Evolutionary conservation across 2,888 invertebrate genomes (phyloP).

Genomic region (Drosophila aldrichi): DNA sequence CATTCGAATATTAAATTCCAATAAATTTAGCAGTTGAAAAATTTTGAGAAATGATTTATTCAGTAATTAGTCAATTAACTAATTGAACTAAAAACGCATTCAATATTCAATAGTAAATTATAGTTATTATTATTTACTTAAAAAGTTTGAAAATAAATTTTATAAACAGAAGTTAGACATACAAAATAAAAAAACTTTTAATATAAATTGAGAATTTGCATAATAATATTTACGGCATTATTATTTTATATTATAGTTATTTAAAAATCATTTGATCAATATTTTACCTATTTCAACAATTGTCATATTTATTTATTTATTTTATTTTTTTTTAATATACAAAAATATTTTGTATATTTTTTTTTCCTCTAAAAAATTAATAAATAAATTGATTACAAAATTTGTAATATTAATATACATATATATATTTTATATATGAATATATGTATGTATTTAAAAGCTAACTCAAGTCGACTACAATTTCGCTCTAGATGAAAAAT

Average conservation of each 20-base stretch:
- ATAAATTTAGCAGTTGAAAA: slow-evolving; percentile 12
- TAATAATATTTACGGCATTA: too few species aligned
- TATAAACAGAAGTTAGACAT: neutral
- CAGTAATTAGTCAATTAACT: neutral
- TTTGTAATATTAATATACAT: too few species aligned
- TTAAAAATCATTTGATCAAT: too few species aligned
- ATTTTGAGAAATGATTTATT: neutral
- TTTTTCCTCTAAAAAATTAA: too few species aligned
- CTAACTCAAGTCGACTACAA: neutral
- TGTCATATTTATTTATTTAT: neutral
- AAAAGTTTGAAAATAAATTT: neutral
- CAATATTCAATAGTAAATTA: neutral
- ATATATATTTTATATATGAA: too few species aligned
- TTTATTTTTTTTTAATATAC: too few species aligned
- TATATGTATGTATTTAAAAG: neutral
- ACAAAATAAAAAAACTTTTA: neutral
- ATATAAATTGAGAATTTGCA: neutral
- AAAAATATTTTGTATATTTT: too few species aligned
- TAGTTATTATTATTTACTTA: neutral
- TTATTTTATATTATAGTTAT: too few species aligned
- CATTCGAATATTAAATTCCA: slow-evolving; percentile 35
- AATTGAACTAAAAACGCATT: neutral
- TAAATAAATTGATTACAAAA: too few species aligned
- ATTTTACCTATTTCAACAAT: too few species aligned
- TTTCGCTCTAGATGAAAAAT: neutral